Percentiles rank a stretch among this genome's conserved stretches.
Conservation (phyloP, 2,888 invertebrate genomes). For the Scaptodrosophila latifasciaeformis region DNA sequence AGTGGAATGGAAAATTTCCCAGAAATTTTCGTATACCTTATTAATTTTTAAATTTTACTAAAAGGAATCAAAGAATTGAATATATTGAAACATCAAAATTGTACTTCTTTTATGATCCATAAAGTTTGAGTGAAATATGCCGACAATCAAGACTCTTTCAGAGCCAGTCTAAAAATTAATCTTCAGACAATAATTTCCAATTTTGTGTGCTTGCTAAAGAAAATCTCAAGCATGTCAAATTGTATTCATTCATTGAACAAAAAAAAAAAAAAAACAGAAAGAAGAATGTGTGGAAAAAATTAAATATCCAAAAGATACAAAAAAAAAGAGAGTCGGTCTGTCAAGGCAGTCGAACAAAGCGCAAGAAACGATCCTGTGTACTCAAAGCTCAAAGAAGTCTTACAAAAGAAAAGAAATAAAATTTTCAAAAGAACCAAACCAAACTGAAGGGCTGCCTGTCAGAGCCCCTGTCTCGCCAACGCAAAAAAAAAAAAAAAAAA, state of each 20-base stretch:
- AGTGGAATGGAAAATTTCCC: too few relatives aligned
- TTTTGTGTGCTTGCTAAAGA: constrained; percentile 49
- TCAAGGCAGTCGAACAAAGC: too few relatives aligned
- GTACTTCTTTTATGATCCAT: too few relatives aligned
- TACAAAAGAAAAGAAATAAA: constrained; percentile 28
- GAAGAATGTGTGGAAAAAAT: constrained; percentile 31
- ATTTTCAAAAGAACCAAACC: not conserved
- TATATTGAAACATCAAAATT: too few relatives aligned
- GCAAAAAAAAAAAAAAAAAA: constrained; percentile 16
- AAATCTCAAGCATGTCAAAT: constrained; percentile 68
- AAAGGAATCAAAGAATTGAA: too few relatives aligned
- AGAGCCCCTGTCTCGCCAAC: constrained; percentile 35
- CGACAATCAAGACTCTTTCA: too few relatives aligned
- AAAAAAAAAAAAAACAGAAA: constrained; percentile 13
- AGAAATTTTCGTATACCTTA: too few relatives aligned
- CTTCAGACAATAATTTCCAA: constrained; percentile 59
- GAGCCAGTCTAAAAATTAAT: constrained; percentile 56
- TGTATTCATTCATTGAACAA: constrained; percentile 51
- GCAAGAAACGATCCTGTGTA: too few relatives aligned
- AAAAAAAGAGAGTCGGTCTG: too few relatives aligned
- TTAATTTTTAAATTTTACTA: too few relatives aligned
- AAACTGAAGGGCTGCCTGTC: constrained; percentile 43
- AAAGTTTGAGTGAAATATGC: too few relatives aligned
- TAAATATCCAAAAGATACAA: constrained; percentile 42
- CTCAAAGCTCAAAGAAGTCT: constrained; percentile 37